A percentile compares a stretch with the other conserved stretches of the same genome.
phyloP scores from a whole-genome alignment of 2,888 invertebrate species.

The Cantharis nigra region DNA sequence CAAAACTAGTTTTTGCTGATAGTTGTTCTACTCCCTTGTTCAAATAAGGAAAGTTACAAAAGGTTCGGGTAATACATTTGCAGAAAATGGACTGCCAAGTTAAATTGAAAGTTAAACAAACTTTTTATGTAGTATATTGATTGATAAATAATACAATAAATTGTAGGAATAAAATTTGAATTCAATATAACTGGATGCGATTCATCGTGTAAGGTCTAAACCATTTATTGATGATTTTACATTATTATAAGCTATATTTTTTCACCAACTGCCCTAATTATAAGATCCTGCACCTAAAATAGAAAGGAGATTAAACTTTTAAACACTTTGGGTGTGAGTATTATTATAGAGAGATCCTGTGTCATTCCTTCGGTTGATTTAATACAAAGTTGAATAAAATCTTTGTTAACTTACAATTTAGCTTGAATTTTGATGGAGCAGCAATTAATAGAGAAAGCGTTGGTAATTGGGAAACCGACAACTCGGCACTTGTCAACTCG shows the following conservation, averaged over 20 bases:
- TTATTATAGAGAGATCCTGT: too few relatives aligned
- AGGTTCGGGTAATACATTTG: not conserved
- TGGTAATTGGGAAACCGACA: too few relatives aligned
- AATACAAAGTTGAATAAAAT: too few relatives aligned
- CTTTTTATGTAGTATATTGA: not conserved
- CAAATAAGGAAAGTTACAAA: not conserved
- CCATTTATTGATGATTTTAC: not conserved
- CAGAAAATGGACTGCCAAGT: not conserved
- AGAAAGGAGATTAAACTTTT: not conserved
- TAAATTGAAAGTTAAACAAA: not conserved
- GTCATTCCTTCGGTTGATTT: too few relatives aligned
- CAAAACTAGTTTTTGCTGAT: not conserved
- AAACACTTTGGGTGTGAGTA: too few relatives aligned
- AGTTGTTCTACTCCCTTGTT: not conserved
- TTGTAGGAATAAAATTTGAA: not conserved
- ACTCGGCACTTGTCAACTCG: too few relatives aligned
- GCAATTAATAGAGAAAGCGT: not conserved
- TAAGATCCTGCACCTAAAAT: conserved; percentile 20
- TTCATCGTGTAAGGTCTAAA: not conserved
- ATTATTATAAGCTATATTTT: not conserved
- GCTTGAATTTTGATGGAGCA: not conserved
- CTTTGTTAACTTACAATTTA: not conserved
- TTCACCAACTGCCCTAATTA: conserved; percentile 23
- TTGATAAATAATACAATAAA: not conserved
- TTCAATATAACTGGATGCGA: not conserved